Evolutionary conservation across 2,888 invertebrate species (phyloP).

Genomic region (Ophion ellenae): DNA sequence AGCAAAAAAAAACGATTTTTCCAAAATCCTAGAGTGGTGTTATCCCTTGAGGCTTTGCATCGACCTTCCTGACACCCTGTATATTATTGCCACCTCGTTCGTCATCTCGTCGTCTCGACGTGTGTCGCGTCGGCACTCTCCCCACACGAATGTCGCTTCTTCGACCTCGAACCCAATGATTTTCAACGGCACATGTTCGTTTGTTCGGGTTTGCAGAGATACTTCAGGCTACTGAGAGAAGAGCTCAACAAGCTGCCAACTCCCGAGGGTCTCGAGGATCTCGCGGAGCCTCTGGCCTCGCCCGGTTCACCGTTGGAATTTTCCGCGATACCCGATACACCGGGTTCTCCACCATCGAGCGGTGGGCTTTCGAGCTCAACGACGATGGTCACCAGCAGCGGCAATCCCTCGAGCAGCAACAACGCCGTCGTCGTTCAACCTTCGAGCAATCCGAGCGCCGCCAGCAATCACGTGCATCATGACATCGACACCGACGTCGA

Average conservation of each 20-base stretch:
- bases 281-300: slow-evolving; percentile 86
- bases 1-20: no score
- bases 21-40: no score
- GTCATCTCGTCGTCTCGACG: no score
- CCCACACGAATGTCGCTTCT: background rate
- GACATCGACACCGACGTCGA: slow-evolving; percentile 88
- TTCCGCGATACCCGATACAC: slow-evolving; percentile 77
- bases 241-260: slow-evolving; percentile 93
- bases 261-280: slow-evolving; percentile 90
- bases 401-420: slow-evolving; percentile 72
- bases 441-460: slow-evolving; percentile 73
- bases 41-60: no score
- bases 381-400: slow-evolving; percentile 70
- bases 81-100: background rate
- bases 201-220: slow-evolving; percentile 86
- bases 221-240: slow-evolving; percentile 93
- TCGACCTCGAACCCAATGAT: background rate
- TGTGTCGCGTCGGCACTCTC: no score
- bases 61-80: no score
- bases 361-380: slow-evolving; percentile 67
- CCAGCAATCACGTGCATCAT: slow-evolving; percentile 80
- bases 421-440: slow-evolving; percentile 55
- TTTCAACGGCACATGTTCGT: background rate
- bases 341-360: slow-evolving; percentile 78
- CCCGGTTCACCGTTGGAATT: slow-evolving; percentile 83